Evolutionary conservation across 2,888 invertebrate species (phyloP).

Genomic region (Choreutis nemorana): DNA sequence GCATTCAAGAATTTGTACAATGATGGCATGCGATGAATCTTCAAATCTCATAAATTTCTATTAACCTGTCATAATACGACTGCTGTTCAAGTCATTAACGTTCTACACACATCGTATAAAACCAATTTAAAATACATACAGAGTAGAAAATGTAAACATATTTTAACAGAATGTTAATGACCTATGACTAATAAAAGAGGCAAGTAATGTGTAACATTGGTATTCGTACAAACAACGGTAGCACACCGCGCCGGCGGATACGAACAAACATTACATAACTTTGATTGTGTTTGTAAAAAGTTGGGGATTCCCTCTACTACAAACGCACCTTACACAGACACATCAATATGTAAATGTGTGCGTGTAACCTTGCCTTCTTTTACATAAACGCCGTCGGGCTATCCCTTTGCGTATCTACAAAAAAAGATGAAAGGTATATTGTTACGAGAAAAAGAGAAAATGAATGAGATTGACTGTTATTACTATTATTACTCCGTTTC

Average conservation of each 20-base stretch:
- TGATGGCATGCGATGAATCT: no score
- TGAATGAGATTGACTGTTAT: slow-evolving; percentile 61
- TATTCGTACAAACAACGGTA: slow-evolving; percentile 57
- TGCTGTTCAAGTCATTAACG: no score
- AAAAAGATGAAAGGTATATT: slow-evolving; percentile 54
- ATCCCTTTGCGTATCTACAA: slow-evolving; percentile 63
- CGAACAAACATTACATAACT: slow-evolving; percentile 65
- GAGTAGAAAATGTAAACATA: slow-evolving; percentile 41
- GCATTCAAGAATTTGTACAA: no score
- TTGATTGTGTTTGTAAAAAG: slow-evolving; percentile 67
- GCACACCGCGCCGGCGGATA: slow-evolving; percentile 50
- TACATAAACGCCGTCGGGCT: slow-evolving; percentile 64
- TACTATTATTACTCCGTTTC: slow-evolving; percentile 60
- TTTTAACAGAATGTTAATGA: slow-evolving; percentile 54
- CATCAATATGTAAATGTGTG: slow-evolving; percentile 36
- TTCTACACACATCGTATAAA: no score
- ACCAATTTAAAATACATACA: no score
- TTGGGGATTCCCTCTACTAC: slow-evolving; percentile 65
- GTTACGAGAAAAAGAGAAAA: slow-evolving; percentile 56
- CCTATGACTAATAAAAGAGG: slow-evolving; percentile 56
- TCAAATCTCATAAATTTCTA: no score
- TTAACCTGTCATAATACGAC: no score
- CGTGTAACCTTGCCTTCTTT: slow-evolving; percentile 64
- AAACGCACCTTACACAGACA: slow-evolving; percentile 51
- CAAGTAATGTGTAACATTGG: slow-evolving; percentile 54